Percentiles rank a stretch among this genome's conserved stretches.
Evolutionary conservation across 1,140 invertebrate species (phyloP).

Genomic region (Drepana arcuata): DNA sequence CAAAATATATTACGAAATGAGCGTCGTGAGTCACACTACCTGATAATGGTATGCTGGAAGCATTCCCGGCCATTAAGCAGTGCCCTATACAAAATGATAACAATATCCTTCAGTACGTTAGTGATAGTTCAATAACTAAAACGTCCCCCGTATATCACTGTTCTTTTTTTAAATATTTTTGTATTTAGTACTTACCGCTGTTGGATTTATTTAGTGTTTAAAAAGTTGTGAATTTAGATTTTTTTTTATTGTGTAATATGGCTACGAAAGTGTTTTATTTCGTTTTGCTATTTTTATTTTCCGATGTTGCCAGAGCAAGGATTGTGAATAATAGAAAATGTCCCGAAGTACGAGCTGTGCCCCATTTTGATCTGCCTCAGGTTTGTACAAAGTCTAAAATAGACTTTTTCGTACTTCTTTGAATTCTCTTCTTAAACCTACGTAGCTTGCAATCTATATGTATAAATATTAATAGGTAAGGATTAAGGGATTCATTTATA

Average conservation of each 20-base stretch:
- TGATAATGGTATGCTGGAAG: conserved; percentile 60
- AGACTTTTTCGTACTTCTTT: no score
- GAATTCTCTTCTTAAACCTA: no score
- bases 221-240: neutral
- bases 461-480: no score
- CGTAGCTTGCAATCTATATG: no score
- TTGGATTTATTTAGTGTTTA: no score
- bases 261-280: no score
- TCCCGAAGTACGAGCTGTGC: conserved; percentile 57
- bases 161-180: no score
- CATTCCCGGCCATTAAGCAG: conserved; percentile 55
- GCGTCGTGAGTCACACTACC: conserved; percentile 40
- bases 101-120: conserved; percentile 49
- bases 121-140: conserved; percentile 31
- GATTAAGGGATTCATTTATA: no score
- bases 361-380: conserved; percentile 56
- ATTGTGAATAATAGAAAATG: conserved; percentile 57
- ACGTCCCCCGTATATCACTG: conserved; percentile 25
- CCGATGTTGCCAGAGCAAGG: conserved; percentile 22
- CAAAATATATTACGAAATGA: conserved; percentile 19
- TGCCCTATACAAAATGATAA: conserved; percentile 65
- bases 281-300: conserved; percentile 18
- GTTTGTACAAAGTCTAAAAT: conserved; percentile 23
- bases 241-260: conserved; percentile 15
- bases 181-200: no score